Evolutionary conservation across 2,113 vertebrate genomes (phyloP), one percentile per base, ranked within the genome.

Genomic region (Charadrius vociferus): DNA sequence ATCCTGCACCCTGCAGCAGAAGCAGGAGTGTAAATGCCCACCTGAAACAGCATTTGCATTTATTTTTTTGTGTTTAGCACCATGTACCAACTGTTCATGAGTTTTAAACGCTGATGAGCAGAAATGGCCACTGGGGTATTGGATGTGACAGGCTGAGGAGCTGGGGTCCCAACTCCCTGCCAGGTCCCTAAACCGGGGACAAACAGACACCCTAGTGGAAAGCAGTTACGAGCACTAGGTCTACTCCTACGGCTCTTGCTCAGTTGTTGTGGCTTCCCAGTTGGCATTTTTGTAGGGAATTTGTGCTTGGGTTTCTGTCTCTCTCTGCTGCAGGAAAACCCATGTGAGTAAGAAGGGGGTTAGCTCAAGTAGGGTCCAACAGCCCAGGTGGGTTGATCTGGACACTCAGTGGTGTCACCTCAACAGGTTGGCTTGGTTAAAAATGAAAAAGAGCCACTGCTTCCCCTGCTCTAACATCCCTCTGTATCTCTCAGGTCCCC

Each of bases 1-100:
- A 53, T 88, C 41, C 41, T 49, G 30, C 3, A 4, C 13, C 7
- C 22, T 52, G 77, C n/a, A 66, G 30, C 6, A 86, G 75, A 70
- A 77, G 7, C 13, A 72, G 45, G 32, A 71, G 15, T 4, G 3
- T 6, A 34, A 49, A 17, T 1, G 4, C 11, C 14, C 18, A 20
- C 61, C 43, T 39, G 56, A 63, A 79, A 9, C 2, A 56, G 19
- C 10, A 24, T 61, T 67, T 71, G 12, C 5, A 2, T 34, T 50
- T 36, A 8, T 41, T 82, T 73, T 73, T 7, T 4, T 36, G 34
- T 11, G 8, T 85, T 80, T 63, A 68, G 32, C 10, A 34, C 29
- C 23, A 7, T 14, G 9, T 9, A 16, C 15, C 0, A 0, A 15
- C 15, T 23, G 14, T 32, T 61, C 1, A 4, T 36, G 29, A 56